A percentile compares a stretch with the other conserved stretches of the same genome.
phyloP scores from a whole-genome alignment of 2,113 vertebrate species.

The Psammodynastes pulverulentus region DNA sequence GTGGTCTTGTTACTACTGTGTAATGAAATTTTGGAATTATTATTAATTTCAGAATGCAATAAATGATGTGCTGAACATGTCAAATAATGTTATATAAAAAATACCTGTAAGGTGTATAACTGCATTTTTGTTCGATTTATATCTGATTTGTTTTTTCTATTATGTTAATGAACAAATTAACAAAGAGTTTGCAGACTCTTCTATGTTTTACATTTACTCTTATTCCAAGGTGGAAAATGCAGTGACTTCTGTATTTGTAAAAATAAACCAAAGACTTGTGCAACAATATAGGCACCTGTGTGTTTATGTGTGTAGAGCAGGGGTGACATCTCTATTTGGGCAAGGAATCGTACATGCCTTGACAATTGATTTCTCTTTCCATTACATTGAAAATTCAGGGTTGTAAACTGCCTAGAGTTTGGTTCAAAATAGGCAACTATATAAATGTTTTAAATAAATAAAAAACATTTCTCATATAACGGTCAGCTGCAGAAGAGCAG shows the following conservation, averaged over 20 bases:
- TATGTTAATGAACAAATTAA: conserved; percentile 11
- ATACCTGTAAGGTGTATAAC: neutral
- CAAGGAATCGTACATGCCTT: neutral
- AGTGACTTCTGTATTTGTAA: neutral
- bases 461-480: neutral
- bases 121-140: neutral
- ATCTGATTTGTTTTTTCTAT: neutral
- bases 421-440: neutral
- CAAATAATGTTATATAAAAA: neutral
- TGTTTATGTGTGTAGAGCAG: neutral
- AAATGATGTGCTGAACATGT: neutral
- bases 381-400: neutral
- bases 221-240: conserved; percentile 2
- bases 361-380: neutral
- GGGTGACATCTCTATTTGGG: neutral
- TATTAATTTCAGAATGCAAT: neutral
- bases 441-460: neutral
- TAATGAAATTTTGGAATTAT: neutral
- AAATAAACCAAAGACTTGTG: neutral
- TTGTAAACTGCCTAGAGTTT: neutral
- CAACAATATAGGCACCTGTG: neutral
- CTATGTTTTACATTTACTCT: conserved; percentile 3
- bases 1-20: neutral
- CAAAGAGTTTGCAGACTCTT: neutral
- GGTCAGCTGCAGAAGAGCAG: neutral